These are phyloP conservation scores for Pollenia labialis DNA, from an alignment of 2,888 invertebrate species.

Conservation along the genomic window DNA sequence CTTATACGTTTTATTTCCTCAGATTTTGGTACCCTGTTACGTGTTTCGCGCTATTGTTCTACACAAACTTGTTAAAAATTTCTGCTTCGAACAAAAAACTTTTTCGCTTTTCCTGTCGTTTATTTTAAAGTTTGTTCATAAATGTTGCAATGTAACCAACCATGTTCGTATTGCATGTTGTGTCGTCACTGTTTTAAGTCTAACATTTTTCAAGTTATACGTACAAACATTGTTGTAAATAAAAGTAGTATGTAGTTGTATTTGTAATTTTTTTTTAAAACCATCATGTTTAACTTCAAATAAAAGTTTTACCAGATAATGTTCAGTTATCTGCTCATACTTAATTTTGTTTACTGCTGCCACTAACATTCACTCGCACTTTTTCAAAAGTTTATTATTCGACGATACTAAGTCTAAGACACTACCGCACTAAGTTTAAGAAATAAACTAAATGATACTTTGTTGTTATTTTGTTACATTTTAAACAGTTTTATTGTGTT, in stretches of 20 bases:
- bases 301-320: conserved; percentile 58
- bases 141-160: not conserved
- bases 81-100: conserved; percentile 31
- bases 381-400: conserved; percentile 30
- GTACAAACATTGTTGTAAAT: not conserved
- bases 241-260: conserved; percentile 5
- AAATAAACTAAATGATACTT: conserved; percentile 56
- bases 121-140: not conserved
- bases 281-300: conserved; percentile 29
- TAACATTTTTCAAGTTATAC: conserved; percentile 10
- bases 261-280: conserved; percentile 12
- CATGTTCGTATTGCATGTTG: conserved; percentile 27
- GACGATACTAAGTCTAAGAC: conserved; percentile 23
- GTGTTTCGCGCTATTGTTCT: conserved; percentile 48
- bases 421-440: not conserved
- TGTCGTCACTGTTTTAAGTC: conserved; percentile 7
- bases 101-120: conserved; percentile 48
- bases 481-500: conserved; percentile 23
- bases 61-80: conserved; percentile 33
- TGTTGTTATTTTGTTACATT: conserved; percentile 34
- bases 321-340: conserved; percentile 53
- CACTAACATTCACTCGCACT: conserved; percentile 14
- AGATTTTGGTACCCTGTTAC: conserved; percentile 4
- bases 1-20: not conserved
- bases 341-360: conserved; percentile 27